Base-by-base conservation (phyloP, 2,888 invertebrate species). In the Alloplasta piceator region DNA sequence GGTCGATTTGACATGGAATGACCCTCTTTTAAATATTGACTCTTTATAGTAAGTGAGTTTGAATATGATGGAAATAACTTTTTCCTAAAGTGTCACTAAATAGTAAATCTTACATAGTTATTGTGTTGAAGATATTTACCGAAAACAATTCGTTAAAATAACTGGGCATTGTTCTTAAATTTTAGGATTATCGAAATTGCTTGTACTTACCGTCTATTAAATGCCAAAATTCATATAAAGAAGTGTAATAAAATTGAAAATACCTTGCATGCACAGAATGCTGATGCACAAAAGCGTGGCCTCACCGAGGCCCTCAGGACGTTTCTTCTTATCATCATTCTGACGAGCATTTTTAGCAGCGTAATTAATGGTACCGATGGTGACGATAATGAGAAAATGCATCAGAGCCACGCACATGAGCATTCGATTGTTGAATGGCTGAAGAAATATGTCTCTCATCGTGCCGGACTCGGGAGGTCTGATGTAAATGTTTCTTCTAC, bases 181-280 rank as follows among this genome's bases (percentile, higher is more conserved):
- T 26, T 26, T 26, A 26, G 1, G 1, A 26, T 26, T 1, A 26
- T 26, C 26, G 3, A 26, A 26, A 26, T 26, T 26, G 26, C 26
- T n/a, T n/a, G n/a, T 26, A 26, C 26, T 26, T 26, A 26, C 26
- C 26, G 26, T 26, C 26, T 26, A 26, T 26, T 26, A 3, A 26
- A 26, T 26, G 26, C 1, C 1, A 26, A 26, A 26, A 26, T 26
- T 26, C 3, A 26, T 2, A 26, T 2, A 72, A 14, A 46, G 0
- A 38, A 39, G 68, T 7, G 55, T 41, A 64, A 58, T 55, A 0
- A 16, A 72, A 60, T 7, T 38, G 14, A 61, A 38, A 46, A 80
- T 26, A 95, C 95, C 95, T 93, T 95, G 95, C 91, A 95, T 95
- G 85, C 94, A 94, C 84, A 95, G 93, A 83, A 95, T 94, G 68